Conservation (phyloP, 2,888 invertebrate genomes). For the Heliconius ismenius region DNA sequence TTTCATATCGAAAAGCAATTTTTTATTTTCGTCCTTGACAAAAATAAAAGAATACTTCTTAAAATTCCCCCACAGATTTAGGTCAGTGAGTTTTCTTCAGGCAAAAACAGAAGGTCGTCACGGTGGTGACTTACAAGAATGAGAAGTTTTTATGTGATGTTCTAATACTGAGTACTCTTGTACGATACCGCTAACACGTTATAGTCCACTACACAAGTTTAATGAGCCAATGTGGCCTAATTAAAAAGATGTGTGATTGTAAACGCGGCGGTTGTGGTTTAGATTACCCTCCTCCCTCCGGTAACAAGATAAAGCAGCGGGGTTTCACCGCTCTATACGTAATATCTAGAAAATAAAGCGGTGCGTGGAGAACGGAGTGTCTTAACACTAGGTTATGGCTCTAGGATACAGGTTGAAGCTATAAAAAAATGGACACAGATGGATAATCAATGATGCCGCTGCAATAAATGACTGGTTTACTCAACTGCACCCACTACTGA, state of each 20-base stretch:
- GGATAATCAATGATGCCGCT: not conserved
- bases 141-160: constrained; percentile 14
- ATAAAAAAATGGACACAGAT: not conserved
- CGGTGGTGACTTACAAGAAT: constrained; percentile 19
- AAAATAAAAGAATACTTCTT: not conserved
- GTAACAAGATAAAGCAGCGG: not conserved
- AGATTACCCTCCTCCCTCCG: not conserved
- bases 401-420: not conserved
- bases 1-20: no score
- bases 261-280: not conserved
- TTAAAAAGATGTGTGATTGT: not conserved
- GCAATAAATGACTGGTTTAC: not conserved
- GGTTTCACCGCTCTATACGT: not conserved
- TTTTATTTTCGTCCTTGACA: not conserved
- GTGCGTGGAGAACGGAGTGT: not conserved
- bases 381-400: not conserved
- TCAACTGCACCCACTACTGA: not conserved
- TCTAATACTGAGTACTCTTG: not conserved
- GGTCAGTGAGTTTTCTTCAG: constrained; percentile 14
- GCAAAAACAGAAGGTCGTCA: constrained; percentile 26
- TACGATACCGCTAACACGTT: not conserved
- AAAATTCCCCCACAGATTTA: constrained; percentile 12
- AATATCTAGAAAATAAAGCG: not conserved
- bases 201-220: not conserved
- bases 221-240: not conserved